Evolutionary conservation across 2,797 vertebrate species (phyloP).

Genomic region (Acanthiza pusilla): DNA sequence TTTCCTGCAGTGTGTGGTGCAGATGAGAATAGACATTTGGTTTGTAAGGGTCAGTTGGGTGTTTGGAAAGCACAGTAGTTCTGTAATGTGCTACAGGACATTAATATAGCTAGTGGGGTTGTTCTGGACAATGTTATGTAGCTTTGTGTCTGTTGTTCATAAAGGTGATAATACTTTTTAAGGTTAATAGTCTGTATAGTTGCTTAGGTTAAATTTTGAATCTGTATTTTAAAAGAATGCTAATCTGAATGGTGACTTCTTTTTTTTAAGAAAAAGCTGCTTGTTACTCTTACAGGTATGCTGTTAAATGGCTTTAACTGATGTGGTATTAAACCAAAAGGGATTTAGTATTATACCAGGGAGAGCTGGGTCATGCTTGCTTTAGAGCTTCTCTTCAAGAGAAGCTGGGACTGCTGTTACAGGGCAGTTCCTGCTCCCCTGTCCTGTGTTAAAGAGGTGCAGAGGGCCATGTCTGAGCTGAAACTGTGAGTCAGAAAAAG

Average conservation of each 20-base stretch:
- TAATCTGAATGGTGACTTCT: background rate
- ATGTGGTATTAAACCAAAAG: background rate
- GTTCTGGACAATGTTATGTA: background rate
- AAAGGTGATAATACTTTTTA: background rate
- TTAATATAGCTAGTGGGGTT: background rate
- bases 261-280: background rate
- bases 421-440: background rate
- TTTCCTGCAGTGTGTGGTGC: background rate
- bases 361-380: background rate
- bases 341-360: background rate
- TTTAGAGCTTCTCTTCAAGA: background rate
- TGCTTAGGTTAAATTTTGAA: background rate
- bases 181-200: background rate
- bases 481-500: background rate
- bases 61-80: background rate
- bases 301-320: background rate
- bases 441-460: background rate
- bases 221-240: background rate
- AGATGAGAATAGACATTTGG: background rate
- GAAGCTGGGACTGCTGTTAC: background rate
- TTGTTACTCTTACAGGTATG: background rate
- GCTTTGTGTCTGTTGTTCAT: background rate
- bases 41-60: background rate
- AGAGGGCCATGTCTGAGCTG: background rate
- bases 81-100: background rate